Base-by-base conservation (phyloP, 2,797 vertebrate genomes). In the Valencia hispanica region DNA sequence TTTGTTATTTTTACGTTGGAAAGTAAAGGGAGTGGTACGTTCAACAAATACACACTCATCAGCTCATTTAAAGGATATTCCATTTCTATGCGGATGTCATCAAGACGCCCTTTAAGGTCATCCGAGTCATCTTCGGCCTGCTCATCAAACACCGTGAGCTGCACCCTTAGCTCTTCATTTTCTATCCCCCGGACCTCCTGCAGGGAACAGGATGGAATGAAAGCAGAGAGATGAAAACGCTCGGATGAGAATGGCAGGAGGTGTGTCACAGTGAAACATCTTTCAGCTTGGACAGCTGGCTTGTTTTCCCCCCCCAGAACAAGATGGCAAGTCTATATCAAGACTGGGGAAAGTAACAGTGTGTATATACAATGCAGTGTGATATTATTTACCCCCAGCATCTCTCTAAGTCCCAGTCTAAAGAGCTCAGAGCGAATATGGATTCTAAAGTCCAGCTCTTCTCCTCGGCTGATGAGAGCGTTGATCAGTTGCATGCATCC, bases 401-500 rank as follows among this genome's bases (percentile, higher is more conserved):
- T 85, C 0, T 96, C 94, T 83, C 91, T 91, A 32, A 98, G 93
- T 63, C 97, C 97, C 73, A 96, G 91, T 74, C 97, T 96, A 82
- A 96, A 95, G 71, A 98, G 92, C 85, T 98, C 97, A 68, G 97
- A 98, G 78, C 97, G 96, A 85, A 98, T 96, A 85, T 98, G 97
- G 89, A 98, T 95, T 91, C 97, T 95, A 88, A 97, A 98, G 90
- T 98, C 97, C 86, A 98, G 93, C 81, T 98, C 97, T 74, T 97
- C 97, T 57, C 94, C 96, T 51, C 96, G 95, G 80, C 94, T 97
- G 92, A 98, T 97, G 77, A 98, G 93, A 75, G 96, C 97, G 27
- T 98, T 98, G 91, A 98, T 97, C 61, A 98, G 91, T 83, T 96
- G 96, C 91, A 98, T 96, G 81, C 97, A 98, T 75, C 91, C 94